Conservation (phyloP, 2,113 vertebrate genomes). For the Gymnogyps californianus region DNA sequence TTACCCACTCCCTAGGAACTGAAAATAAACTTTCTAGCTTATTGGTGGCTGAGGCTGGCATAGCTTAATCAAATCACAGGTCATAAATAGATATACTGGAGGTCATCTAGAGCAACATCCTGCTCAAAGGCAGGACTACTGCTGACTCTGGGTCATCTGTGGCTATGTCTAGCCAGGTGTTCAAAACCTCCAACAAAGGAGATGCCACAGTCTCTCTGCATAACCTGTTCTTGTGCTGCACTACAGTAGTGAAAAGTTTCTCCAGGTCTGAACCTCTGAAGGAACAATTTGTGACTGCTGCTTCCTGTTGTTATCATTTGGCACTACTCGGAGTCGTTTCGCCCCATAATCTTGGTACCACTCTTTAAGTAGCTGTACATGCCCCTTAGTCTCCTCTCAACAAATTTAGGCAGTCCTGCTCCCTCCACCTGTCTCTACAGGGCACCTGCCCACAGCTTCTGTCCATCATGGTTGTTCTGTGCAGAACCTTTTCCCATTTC, state of each 20-base stretch:
- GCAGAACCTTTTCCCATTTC: neutral
- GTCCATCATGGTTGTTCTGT: neutral
- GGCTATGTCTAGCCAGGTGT: neutral
- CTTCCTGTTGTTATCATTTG: neutral
- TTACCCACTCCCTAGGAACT: neutral
- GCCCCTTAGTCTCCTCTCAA: neutral
- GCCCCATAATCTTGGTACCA: rapidly evolving
- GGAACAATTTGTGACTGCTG: neutral
- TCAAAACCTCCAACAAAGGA: neutral
- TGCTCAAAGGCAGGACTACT: neutral
- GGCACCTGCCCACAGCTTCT: neutral
- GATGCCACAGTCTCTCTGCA: neutral
- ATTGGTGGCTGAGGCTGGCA: neutral
- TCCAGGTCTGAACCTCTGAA: neutral
- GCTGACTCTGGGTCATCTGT: neutral
- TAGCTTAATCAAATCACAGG: neutral
- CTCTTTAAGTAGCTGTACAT: neutral
- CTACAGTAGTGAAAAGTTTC: neutral
- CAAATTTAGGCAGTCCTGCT: neutral
- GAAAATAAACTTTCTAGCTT: neutral
- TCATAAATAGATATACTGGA: neutral
- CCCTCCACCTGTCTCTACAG: neutral
- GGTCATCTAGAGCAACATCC: neutral
- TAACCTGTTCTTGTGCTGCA: neutral
- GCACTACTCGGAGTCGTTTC: neutral